Percentiles rank a stretch among this genome's conserved stretches.
These are phyloP conservation scores for Disparrhopalites patrizii DNA, from an alignment of 2,888 invertebrate species.

Conservation along the genomic window DNA sequence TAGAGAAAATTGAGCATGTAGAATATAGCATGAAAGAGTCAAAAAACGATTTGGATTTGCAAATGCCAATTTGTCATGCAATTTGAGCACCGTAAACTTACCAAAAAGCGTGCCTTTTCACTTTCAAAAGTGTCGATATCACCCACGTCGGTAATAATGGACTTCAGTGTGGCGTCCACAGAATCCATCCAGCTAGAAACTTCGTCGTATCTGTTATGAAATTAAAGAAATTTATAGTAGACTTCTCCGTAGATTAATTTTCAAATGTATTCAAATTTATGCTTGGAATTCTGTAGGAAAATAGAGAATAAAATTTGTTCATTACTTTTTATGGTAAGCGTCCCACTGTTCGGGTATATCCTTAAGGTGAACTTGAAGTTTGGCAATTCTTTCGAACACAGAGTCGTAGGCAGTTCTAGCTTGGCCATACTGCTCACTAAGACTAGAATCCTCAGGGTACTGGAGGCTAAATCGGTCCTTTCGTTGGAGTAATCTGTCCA, in stretches of 20 bases:
- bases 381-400: slow-evolving; percentile 66
- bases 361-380: slow-evolving; percentile 67
- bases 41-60: not conserved
- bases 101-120: slow-evolving; percentile 85
- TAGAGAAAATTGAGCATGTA: not conserved
- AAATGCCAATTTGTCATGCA: slow-evolving; percentile 1
- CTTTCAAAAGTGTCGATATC: slow-evolving; percentile 85
- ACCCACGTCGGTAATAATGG: slow-evolving; percentile 77
- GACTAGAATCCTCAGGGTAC: slow-evolving; percentile 62
- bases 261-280: too few species aligned
- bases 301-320: too few species aligned
- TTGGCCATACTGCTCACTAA: slow-evolving; percentile 63
- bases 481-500: slow-evolving; percentile 74
- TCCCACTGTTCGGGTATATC: slow-evolving; percentile 90
- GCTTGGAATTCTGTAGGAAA: too few species aligned
- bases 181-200: slow-evolving; percentile 89
- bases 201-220: slow-evolving; percentile 65
- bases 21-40: not conserved
- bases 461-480: slow-evolving; percentile 65
- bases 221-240: slow-evolving; percentile 16
- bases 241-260: too few species aligned
- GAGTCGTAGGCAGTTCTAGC: slow-evolving; percentile 73
- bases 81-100: slow-evolving; percentile 54
- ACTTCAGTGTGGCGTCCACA: slow-evolving; percentile 76
- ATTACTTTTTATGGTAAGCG: slow-evolving; percentile 68